A percentile compares a stretch with the other conserved stretches of the same genome.
These are phyloP conservation scores for Melanotus villosus DNA, from an alignment of 2,888 invertebrate species.

Conservation along the genomic window DNA sequence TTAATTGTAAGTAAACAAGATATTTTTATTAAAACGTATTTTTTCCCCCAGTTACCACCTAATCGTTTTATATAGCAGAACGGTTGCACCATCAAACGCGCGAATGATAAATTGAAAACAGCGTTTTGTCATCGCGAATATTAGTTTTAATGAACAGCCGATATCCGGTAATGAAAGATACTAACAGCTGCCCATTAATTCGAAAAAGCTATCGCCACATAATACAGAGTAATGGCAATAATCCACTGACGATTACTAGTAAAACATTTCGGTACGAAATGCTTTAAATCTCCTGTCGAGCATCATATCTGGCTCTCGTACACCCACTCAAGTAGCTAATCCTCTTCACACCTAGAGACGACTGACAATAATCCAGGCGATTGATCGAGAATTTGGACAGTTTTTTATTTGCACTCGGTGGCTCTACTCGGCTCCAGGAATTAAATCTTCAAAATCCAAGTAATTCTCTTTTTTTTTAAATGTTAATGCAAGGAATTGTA, in stretches of 20 bases:
- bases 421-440: no score
- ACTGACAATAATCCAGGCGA: constrained; percentile 35
- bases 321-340: constrained; percentile 33
- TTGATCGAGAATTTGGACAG: constrained; percentile 30
- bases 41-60: background rate
- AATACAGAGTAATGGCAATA: constrained; percentile 50
- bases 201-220: constrained; percentile 32
- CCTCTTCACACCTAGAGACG: constrained; percentile 35
- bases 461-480: no score
- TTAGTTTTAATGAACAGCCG: constrained; percentile 35
- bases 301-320: constrained; percentile 41
- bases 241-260: constrained; percentile 48
- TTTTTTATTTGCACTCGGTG: background rate
- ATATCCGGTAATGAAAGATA: constrained; percentile 35
- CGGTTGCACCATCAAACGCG: no score
- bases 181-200: constrained; percentile 31
- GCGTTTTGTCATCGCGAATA: constrained; percentile 34
- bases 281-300: constrained; percentile 34
- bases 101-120: constrained; percentile 25
- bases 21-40: no score
- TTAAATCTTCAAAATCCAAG: no score
- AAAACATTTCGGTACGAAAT: constrained; percentile 30
- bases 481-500: no score
- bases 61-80: background rate
- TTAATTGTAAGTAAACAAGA: constrained; percentile 85